Evolutionary conservation across 2,113 vertebrate genomes (phyloP).

Genomic region (Salvelinus namaycush): DNA sequence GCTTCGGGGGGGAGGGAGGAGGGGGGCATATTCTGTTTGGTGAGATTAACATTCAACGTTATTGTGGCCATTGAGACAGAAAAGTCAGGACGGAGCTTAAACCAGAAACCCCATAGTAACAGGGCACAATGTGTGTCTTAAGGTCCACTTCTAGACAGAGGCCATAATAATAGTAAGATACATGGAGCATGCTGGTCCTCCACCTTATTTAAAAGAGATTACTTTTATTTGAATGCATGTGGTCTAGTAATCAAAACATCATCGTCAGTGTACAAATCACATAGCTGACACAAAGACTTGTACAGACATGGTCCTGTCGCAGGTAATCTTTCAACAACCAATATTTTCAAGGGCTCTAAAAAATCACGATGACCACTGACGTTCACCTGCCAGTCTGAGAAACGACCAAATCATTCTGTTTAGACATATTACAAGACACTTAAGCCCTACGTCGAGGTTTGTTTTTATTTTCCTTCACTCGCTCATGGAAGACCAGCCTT

Average conservation of each 20-base stretch:
- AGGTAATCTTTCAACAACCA: constrained; percentile 44
- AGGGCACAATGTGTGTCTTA: too few relatives aligned
- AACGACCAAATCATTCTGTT: neutral
- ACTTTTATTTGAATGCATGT: neutral
- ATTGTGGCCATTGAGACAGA: too few relatives aligned
- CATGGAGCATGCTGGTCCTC: too few relatives aligned
- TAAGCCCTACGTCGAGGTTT: constrained; percentile 56
- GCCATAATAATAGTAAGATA: neutral
- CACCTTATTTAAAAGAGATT: neutral
- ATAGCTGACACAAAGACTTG: constrained; percentile 20
- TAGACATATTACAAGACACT: constrained; percentile 25
- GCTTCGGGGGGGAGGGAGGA: too few relatives aligned
- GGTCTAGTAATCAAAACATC: constrained; percentile 19
- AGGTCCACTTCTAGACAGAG: too few relatives aligned
- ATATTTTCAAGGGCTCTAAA: constrained; percentile 59
- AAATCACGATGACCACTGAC: constrained; percentile 50
- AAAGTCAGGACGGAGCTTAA: too few relatives aligned
- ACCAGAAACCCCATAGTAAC: too few relatives aligned
- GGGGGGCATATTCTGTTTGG: neutral
- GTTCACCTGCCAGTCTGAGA: constrained; percentile 3
- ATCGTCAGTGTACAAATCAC: constrained; percentile 45
- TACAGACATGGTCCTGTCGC: constrained; percentile 18
- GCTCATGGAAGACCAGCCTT: constrained; percentile 72
- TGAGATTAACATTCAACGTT: too few relatives aligned
- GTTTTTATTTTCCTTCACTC: constrained; percentile 72